phyloP scores from a whole-genome alignment of 2,888 invertebrate species.

The Stenodera caucasica region DNA sequence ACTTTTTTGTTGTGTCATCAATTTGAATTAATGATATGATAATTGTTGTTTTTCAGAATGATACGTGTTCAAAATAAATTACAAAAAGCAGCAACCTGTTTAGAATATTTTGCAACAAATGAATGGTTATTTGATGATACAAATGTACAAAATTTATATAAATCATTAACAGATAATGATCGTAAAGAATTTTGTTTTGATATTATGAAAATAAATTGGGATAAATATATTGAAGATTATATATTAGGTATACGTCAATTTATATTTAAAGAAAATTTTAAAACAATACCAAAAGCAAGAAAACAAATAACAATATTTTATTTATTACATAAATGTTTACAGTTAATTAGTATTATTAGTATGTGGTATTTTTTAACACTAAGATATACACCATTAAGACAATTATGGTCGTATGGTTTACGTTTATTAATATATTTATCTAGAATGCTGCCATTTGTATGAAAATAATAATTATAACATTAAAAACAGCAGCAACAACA shows the following conservation, averaged over 20 bases:
- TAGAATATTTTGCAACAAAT: too few species aligned
- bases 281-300: constrained; percentile 79
- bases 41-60: too few species aligned
- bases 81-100: too few species aligned
- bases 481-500: too few species aligned
- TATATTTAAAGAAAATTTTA: too few species aligned
- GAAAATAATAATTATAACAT: too few species aligned
- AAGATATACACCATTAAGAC: too few species aligned
- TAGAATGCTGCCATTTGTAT: constrained; percentile 55
- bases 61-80: constrained; percentile 67
- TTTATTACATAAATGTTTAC: constrained; percentile 64
- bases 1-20: too few species aligned
- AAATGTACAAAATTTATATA: constrained; percentile 74
- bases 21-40: too few species aligned
- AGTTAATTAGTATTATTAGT: constrained; percentile 72
- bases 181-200: constrained; percentile 83
- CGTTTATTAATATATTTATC: constrained; percentile 58
- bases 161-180: constrained; percentile 67
- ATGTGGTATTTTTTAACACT: too few species aligned
- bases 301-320: constrained; percentile 70
- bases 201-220: constrained; percentile 85
- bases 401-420: constrained; percentile 59
- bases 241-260: constrained; percentile 87
- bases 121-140: too few species aligned
- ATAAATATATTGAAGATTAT: constrained; percentile 87